These are phyloP conservation scores for Tribolium freemani DNA, from an alignment of 2,888 invertebrate genomes.

Conservation along the genomic window DNA sequence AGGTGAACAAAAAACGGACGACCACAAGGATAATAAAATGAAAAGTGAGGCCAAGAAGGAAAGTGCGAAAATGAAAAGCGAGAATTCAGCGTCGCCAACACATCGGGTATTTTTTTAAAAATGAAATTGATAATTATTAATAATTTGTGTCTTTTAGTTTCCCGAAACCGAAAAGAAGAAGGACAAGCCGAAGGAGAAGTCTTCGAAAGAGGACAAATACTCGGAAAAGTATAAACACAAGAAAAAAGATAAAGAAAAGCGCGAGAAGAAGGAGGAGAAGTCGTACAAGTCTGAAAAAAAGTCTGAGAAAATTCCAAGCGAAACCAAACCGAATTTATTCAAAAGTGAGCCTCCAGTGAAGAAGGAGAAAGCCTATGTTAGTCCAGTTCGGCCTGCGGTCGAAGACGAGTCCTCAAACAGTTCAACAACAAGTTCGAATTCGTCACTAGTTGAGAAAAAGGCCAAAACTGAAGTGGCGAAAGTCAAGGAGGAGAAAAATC, in stretches of 20 bases:
- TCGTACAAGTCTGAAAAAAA: slow-evolving; percentile 60
- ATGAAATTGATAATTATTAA: too few relatives aligned
- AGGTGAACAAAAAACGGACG: slow-evolving; percentile 43
- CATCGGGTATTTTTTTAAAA: slow-evolving; percentile 1
- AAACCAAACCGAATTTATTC: slow-evolving; percentile 44
- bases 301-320: slow-evolving; percentile 40
- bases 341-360: slow-evolving; percentile 37
- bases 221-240: slow-evolving; percentile 70
- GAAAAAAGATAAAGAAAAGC: slow-evolving; percentile 69
- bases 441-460: slow-evolving; percentile 53
- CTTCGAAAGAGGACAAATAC: slow-evolving; percentile 61
- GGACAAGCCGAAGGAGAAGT: slow-evolving; percentile 23
- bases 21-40: slow-evolving; percentile 52
- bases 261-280: slow-evolving; percentile 73
- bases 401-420: slow-evolving; percentile 63
- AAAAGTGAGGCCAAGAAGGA: slow-evolving; percentile 50
- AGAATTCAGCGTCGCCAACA: slow-evolving; percentile 67
- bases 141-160: not conserved
- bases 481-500: slow-evolving; percentile 68
- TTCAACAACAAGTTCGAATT: slow-evolving; percentile 56
- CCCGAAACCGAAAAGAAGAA: slow-evolving; percentile 12
- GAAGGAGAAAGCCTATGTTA: slow-evolving; percentile 48
- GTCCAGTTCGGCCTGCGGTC: slow-evolving; percentile 15
- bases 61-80: slow-evolving; percentile 60
- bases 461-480: slow-evolving; percentile 73